Percentiles rank a stretch among this genome's conserved stretches.
These are phyloP conservation scores for Molothrus aeneus DNA, from an alignment of 2,797 vertebrate species.

Conservation along the genomic window DNA sequence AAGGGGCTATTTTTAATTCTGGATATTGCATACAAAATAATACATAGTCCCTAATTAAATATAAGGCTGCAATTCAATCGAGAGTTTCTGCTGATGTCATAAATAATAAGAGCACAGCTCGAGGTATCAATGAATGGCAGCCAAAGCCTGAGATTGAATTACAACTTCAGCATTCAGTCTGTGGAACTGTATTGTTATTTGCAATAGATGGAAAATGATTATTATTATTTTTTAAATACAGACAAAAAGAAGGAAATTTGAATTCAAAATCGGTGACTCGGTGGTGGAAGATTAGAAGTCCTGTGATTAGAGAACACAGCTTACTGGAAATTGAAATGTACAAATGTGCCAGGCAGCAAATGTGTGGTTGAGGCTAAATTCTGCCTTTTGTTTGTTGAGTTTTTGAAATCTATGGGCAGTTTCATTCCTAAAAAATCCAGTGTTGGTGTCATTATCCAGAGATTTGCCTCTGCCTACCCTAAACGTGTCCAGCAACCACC, in stretches of 20 bases:
- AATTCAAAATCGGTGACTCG: slow-evolving; percentile 76
- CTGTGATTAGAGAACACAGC: slow-evolving; percentile 73
- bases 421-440: background rate
- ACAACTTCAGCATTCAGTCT: slow-evolving; percentile 78
- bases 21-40: slow-evolving; percentile 82
- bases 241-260: slow-evolving; percentile 81
- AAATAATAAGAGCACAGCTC: slow-evolving; percentile 79
- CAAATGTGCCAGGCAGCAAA: slow-evolving; percentile 70
- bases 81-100: slow-evolving; percentile 83
- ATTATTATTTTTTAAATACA: slow-evolving; percentile 86
- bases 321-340: slow-evolving; percentile 79
- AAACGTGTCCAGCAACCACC: background rate
- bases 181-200: slow-evolving; percentile 82
- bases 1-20: slow-evolving; percentile 83
- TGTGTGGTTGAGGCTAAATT: slow-evolving; percentile 27
- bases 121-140: slow-evolving; percentile 79
- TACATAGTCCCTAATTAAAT: slow-evolving; percentile 83
- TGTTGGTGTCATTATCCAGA: accelerated
- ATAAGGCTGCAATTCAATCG: slow-evolving; percentile 80
- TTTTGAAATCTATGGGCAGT: background rate
- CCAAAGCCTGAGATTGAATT: slow-evolving; percentile 79
- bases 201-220: slow-evolving; percentile 84
- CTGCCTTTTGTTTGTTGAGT: background rate
- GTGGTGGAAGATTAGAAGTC: slow-evolving; percentile 78
- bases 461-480: background rate